These are phyloP conservation scores for Darevskia mixta DNA, from an alignment of 2,797 vertebrate species.

Conservation along the genomic window DNA sequence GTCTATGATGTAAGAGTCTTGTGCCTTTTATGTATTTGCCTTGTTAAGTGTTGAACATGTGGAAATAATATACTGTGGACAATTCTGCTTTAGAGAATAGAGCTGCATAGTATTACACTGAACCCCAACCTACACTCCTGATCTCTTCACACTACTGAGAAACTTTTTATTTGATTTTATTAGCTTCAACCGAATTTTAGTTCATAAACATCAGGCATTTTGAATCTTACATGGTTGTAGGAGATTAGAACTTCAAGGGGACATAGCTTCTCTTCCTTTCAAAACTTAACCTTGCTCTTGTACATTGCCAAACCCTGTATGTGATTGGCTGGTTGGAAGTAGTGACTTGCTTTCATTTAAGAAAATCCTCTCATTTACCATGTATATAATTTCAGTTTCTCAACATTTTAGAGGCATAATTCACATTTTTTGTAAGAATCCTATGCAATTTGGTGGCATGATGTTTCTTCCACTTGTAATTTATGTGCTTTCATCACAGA, in stretches of 20 bases:
- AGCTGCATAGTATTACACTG: slow-evolving; percentile 83
- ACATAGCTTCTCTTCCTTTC: slow-evolving; percentile 88
- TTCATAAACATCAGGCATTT: slow-evolving; percentile 81
- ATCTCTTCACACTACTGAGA: slow-evolving; percentile 92
- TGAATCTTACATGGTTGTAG: slow-evolving; percentile 76
- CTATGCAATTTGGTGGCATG: slow-evolving; percentile 93
- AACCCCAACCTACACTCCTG: slow-evolving; percentile 87
- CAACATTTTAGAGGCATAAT: slow-evolving; percentile 82
- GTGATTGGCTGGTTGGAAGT: slow-evolving; percentile 78
- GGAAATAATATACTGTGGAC: slow-evolving; percentile 87
- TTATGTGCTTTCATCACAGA: slow-evolving; percentile 88
- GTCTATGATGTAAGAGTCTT: slow-evolving; percentile 90
- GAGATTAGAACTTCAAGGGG: slow-evolving; percentile 83
- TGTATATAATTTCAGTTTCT: slow-evolving; percentile 82
- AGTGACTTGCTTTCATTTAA: slow-evolving; percentile 80
- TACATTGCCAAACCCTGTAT: slow-evolving; percentile 81
- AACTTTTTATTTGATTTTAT: slow-evolving; percentile 85
- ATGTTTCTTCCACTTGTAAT: slow-evolving; percentile 88
- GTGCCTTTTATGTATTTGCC: slow-evolving; percentile 95
- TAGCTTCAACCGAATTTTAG: slow-evolving; percentile 80
- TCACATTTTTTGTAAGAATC: slow-evolving; percentile 87
- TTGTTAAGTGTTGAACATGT: slow-evolving; percentile 94
- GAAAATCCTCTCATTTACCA: slow-evolving; percentile 75
- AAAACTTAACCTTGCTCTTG: slow-evolving; percentile 91
- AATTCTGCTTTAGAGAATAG: slow-evolving; percentile 85